Conservation (phyloP, 2,113 vertebrate species). For the Anolis carolinensis region DNA sequence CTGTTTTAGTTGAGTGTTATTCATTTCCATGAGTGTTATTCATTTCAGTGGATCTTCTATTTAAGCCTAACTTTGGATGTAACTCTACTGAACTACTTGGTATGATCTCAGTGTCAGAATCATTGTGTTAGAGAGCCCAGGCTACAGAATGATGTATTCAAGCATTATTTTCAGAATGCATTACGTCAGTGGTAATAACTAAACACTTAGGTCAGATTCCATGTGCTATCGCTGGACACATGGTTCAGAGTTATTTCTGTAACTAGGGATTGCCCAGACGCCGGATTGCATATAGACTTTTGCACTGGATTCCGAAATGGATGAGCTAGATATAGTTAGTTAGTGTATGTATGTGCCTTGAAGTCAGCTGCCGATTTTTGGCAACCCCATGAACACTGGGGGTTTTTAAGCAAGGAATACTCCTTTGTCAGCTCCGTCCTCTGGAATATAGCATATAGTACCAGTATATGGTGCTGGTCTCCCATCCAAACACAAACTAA, state of each 20-base stretch:
- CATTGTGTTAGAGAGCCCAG: neutral
- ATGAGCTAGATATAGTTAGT: neutral
- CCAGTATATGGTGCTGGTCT: too few species aligned
- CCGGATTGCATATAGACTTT: neutral
- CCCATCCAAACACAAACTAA: too few species aligned
- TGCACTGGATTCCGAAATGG: neutral
- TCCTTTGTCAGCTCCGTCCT: too few species aligned
- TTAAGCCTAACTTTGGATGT: too few species aligned
- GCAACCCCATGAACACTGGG: too few species aligned
- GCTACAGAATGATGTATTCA: neutral
- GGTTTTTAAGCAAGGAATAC: too few species aligned
- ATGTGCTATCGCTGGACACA: neutral
- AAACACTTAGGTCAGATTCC: neutral
- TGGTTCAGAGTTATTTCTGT: neutral
- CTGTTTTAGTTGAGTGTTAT: too few species aligned
- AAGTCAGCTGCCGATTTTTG: too few species aligned
- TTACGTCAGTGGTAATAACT: neutral
- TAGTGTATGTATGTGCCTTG: too few species aligned
- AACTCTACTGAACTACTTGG: neutral
- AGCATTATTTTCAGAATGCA: too few species aligned
- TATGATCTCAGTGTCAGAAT: neutral
- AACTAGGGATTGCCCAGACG: conserved; percentile 14
- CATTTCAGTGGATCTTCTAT: neutral
- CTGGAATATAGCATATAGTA: too few species aligned
- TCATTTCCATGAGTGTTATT: too few species aligned